phyloP scores from a whole-genome alignment of 2,113 vertebrate species.

The Pelvicachromis taeniatus region DNA sequence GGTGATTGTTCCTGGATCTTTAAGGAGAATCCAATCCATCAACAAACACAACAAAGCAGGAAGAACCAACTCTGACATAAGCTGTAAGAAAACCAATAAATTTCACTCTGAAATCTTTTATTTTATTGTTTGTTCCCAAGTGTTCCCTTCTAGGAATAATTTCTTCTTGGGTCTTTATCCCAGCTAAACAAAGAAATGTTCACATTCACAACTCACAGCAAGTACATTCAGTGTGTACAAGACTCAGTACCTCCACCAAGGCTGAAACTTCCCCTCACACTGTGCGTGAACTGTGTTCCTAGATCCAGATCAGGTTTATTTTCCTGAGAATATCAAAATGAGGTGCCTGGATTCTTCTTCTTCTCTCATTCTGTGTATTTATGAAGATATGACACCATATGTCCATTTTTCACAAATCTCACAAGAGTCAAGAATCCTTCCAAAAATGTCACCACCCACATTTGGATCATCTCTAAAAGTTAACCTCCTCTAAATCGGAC shows the following conservation, averaged over 20 bases:
- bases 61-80: conserved; percentile 75
- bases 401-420: not conserved
- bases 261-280: not conserved
- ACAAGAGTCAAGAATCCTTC: not conserved
- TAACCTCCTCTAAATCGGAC: not conserved
- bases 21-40: conserved; percentile 83
- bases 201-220: not conserved
- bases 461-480: not conserved
- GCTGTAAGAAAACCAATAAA: conserved; percentile 63
- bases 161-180: not conserved
- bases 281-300: not conserved
- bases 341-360: not conserved
- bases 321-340: not conserved
- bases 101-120: not conserved
- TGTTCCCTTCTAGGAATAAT: not conserved
- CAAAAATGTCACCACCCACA: not conserved
- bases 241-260: not conserved
- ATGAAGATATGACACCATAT: accelerated
- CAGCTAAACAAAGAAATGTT: not conserved
- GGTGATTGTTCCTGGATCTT: conserved; percentile 66
- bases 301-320: not conserved
- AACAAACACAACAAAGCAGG: conserved; percentile 78
- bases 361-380: not conserved
- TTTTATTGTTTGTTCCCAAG: not conserved
- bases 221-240: not conserved